Conservation (phyloP, 2,888 invertebrate genomes). For the Drosophila robusta region DNA sequence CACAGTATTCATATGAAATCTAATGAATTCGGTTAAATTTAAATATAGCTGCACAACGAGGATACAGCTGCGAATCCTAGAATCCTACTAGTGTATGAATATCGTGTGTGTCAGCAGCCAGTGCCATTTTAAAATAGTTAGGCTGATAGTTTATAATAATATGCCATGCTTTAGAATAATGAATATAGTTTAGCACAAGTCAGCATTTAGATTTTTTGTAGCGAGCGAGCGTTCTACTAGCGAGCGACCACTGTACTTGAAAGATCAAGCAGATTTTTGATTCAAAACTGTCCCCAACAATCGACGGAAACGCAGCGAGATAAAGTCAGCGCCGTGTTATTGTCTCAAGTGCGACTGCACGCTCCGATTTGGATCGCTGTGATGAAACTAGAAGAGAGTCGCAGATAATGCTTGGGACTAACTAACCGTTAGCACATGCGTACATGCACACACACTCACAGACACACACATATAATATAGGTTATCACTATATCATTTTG, state of each 20-base stretch:
- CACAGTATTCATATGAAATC: too few species aligned
- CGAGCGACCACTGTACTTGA: conserved; percentile 1
- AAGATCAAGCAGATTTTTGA: conserved; percentile 7
- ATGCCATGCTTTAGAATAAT: too few species aligned
- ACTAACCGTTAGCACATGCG: conserved; percentile 41
- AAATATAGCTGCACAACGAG: too few species aligned
- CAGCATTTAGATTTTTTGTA: not conserved
- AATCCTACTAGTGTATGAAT: too few species aligned
- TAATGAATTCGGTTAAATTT: too few species aligned
- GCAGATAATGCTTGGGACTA: conserved; percentile 60
- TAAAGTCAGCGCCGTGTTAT: conserved; percentile 18
- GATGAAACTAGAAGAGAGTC: conserved; percentile 41
- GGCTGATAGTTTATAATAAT: too few species aligned
- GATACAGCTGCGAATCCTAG: too few species aligned
- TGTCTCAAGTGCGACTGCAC: conserved; percentile 19
- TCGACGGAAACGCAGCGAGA: conserved; percentile 27
- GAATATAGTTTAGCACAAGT: too few species aligned
- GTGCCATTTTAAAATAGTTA: too few species aligned
- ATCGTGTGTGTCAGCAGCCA: too few species aligned
- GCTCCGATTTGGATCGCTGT: conserved; percentile 28
- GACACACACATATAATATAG: conserved; percentile 54
- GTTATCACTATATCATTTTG: conserved; percentile 74
- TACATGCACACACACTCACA: not conserved
- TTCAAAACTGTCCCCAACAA: conserved; percentile 23
- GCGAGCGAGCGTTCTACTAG: too few species aligned